Evolutionary conservation across 2,113 vertebrate genomes (phyloP), one percentile per base, ranked within the genome.

Genomic region (Onychostoma macrolepis): DNA sequence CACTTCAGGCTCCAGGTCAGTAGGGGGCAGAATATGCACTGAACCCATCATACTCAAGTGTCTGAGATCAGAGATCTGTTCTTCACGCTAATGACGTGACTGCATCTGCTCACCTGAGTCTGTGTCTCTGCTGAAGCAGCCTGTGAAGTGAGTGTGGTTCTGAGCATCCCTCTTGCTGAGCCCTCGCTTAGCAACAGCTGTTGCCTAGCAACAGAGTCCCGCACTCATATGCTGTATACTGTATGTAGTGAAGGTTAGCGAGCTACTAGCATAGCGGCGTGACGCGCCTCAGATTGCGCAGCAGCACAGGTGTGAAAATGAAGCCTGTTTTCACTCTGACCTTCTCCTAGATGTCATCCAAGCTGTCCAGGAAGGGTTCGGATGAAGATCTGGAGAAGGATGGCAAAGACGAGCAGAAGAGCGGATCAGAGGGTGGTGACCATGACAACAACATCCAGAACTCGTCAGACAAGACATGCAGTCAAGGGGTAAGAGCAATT

Each of bases 321-420:
- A 53, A 53, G 17, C 6, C 28, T 84, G 50, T 80, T 67, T 71
- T 65, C 24, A 21, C 8, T 83, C 24, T 76, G 6, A 78, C 17
- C 45, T 83, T 82, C 43, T 85, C 90, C 89, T 91, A 99, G 97
- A 98, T 97, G 94, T 96, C 97, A 80, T 96, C 96, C 77, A 98
- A 99, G 94, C 95, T 97, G 94, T 98, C 96, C 79, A 95, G 97
- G 95, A 97, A 97, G 92, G 97, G 97, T 85, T 96, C 97, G 69
- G 97, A 98, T 56, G 94, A 94, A 2, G 96, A 97, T 90, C 95
- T 97, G 94, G 97, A 98, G 88, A 98, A 97, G 91, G 98, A 99
- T 67, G 95, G 96, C 90, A 98, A 98, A 95, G 97, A 97, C 82
- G 96, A 96, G 90, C 97, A 97, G 92, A 99, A 97, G 95, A 98